phyloP scores from a whole-genome alignment of 2,113 vertebrate species.

The Stegostoma tigrinum region DNA sequence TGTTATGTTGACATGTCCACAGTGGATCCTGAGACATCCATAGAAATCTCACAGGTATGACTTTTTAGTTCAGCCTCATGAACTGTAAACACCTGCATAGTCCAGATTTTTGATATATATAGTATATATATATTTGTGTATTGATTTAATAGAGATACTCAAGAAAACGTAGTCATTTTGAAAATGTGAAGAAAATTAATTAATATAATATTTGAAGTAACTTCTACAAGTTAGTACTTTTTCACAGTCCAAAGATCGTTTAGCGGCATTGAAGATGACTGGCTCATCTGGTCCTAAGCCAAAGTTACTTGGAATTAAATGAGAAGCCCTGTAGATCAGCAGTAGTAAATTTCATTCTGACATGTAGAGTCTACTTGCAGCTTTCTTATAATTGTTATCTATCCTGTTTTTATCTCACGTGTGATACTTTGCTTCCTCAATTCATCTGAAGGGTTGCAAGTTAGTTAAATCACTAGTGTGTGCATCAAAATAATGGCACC shows the following conservation, averaged over 20 bases:
- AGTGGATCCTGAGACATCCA: slow-evolving; percentile 90
- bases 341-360: neutral
- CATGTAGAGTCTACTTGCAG: neutral
- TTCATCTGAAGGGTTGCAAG: neutral
- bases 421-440: neutral
- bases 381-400: neutral
- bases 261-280: neutral
- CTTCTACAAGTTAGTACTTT: neutral
- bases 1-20: slow-evolving; percentile 98
- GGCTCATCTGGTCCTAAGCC: neutral
- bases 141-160: neutral
- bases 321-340: neutral
- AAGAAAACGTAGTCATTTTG: neutral
- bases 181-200: neutral
- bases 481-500: no score
- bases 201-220: neutral
- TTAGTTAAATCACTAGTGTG: neutral
- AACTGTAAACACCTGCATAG: neutral
- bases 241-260: neutral
- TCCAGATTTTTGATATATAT: neutral
- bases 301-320: neutral
- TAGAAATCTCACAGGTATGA: slow-evolving; percentile 83
- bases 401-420: neutral
- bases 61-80: neutral
- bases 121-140: no score